Conservation (phyloP, 2,888 invertebrate genomes). For the Limnephilus auricula region DNA sequence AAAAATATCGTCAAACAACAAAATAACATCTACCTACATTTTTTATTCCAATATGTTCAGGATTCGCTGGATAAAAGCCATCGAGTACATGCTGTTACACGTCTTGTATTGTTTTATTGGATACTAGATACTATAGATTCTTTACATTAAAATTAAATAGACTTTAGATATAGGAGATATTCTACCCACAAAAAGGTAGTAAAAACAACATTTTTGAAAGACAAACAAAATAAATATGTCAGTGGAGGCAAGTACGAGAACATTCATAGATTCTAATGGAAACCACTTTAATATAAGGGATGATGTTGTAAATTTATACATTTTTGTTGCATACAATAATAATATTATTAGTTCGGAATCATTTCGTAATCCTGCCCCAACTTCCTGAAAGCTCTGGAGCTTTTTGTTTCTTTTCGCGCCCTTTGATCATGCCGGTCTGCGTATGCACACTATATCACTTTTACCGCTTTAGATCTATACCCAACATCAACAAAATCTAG, state of each 20-base stretch:
- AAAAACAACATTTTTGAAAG: not conserved
- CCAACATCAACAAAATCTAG: not conserved
- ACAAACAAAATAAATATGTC: not conserved
- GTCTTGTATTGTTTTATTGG: no score
- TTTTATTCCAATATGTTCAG: no score
- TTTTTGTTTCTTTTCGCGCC: conserved; percentile 40
- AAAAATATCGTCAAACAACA: no score
- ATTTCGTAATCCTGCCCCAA: conserved; percentile 24
- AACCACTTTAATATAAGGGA: not conserved
- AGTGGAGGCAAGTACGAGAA: not conserved
- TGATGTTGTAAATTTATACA: not conserved
- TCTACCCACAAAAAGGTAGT: not conserved
- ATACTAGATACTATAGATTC: no score
- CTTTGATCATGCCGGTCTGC: conserved; percentile 29
- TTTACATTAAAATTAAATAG: no score
- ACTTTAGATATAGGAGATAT: not conserved
- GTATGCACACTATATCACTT: conserved; percentile 25
- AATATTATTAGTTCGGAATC: not conserved
- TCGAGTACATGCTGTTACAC: no score
- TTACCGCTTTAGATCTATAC: conserved; percentile 7
- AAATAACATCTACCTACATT: no score
- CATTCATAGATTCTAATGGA: not conserved
- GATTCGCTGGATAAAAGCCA: no score
- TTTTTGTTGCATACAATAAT: not conserved
- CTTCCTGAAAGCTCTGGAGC: not conserved